Conservation (phyloP, 2,888 invertebrate species). For the Yponomeuta plumbellus region DNA sequence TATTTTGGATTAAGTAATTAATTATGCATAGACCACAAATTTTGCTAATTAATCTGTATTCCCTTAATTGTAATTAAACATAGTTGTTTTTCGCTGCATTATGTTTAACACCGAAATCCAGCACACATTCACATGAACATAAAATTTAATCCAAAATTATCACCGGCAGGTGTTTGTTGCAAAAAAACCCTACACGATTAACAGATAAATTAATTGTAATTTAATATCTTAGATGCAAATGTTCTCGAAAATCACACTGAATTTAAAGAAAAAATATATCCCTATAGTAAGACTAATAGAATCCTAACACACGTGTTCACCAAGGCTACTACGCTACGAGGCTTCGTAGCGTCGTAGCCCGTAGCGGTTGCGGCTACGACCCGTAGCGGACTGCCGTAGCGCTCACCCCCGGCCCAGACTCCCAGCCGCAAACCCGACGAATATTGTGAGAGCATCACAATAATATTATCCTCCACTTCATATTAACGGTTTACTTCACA, state of each 20-base stretch:
- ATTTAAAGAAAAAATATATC: background rate
- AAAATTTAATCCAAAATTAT: background rate
- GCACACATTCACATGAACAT: background rate
- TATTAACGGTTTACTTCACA: background rate
- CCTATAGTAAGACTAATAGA: background rate
- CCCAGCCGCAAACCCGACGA: conserved; percentile 26
- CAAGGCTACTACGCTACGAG: conserved; percentile 18
- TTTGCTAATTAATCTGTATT: background rate
- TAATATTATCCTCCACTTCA: conserved; percentile 16
- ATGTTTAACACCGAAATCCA: background rate
- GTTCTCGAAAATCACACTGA: no score
- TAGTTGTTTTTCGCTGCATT: background rate
- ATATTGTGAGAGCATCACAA: conserved; percentile 34
- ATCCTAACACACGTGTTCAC: conserved; percentile 13
- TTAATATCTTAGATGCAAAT: no score
- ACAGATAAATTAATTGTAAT: no score
- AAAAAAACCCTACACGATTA: no score
- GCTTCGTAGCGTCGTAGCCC: conserved; percentile 37
- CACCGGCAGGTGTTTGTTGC: no score
- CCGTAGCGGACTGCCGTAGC: conserved; percentile 58
- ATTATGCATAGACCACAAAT: background rate
- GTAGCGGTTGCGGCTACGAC: conserved; percentile 56
- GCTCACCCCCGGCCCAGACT: background rate
- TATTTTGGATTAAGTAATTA: no score
- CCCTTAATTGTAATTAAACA: background rate